A percentile compares a stretch with the other conserved stretches of the same genome.
Evolutionary conservation across 2,113 vertebrate species (phyloP).

Genomic region (Orientallactaga bullata): DNA sequence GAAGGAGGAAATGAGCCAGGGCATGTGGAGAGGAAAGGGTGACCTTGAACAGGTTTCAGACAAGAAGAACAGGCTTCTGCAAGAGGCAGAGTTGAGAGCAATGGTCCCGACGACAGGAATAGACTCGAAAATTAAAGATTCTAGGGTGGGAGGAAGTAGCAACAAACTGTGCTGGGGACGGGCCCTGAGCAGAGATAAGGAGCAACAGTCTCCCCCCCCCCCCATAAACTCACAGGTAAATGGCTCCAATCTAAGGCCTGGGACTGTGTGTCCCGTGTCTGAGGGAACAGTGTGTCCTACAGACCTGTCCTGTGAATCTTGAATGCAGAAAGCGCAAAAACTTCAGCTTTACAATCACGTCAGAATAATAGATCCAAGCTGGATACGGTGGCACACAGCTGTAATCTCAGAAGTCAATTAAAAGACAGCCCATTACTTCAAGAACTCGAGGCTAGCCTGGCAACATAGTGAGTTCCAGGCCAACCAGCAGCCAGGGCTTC

Average conservation of each 20-base stretch:
- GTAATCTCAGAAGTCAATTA: background rate
- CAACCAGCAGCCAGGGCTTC: background rate
- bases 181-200: too few relatives aligned
- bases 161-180: accelerated
- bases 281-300: background rate
- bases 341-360: accelerated
- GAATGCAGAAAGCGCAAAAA: accelerated
- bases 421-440: too few relatives aligned
- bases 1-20: background rate
- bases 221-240: accelerated
- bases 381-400: background rate
- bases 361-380: background rate
- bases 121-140: background rate
- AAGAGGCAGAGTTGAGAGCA: background rate
- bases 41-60: accelerated
- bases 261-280: accelerated
- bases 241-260: accelerated
- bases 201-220: accelerated
- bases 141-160: background rate
- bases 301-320: background rate
- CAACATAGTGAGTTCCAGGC: background rate
- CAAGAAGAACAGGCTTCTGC: accelerated
- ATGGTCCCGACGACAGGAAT: too few relatives aligned
- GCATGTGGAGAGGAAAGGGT: background rate
- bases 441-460: background rate